Base-by-base conservation (phyloP, 2,888 invertebrate species). In the Ditula angustiorana region DNA sequence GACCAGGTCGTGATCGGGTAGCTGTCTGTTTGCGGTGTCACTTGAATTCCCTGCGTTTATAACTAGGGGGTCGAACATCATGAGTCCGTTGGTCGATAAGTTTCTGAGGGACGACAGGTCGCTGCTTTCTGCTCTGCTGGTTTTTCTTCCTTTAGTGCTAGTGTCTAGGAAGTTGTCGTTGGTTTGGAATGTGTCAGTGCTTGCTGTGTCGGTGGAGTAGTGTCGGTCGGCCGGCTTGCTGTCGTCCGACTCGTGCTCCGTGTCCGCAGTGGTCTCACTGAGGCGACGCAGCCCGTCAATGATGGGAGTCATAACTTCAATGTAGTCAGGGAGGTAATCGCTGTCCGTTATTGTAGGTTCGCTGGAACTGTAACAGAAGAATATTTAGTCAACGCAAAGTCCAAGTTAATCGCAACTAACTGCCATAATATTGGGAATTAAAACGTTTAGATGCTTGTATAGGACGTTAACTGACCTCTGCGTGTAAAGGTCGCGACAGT, bases 401-500 rank as follows among this genome's bases (percentile, higher is more conserved):
- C n/a, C n/a, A n/a, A n/a, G n/a, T n/a, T n/a, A n/a, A n/a, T n/a
- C n/a, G n/a, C n/a, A n/a, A n/a, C n/a, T n/a, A n/a, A n/a, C n/a
- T n/a, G n/a, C n/a, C n/a, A n/a, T n/a, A n/a, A n/a, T n/a, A n/a
- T n/a, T n/a, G n/a, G n/a, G n/a, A n/a, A n/a, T n/a, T n/a, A n/a
- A n/a, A n/a, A n/a, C n/a, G n/a, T n/a, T n/a, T n/a, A n/a, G n/a
- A n/a, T n/a, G n/a, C n/a, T n/a, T n/a, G n/a, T n/a, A n/a, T n/a
- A 33, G n/a, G 33, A 33, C 33, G n/a, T 33, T 4, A 33, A 62
- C 26, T 47, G 69, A 92, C 92, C 89, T 90, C 52, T 82, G 86
- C 1, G 87, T 81, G 67, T 95, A 94, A 21, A 95, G 91, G 65
- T 96, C 95, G 63, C 95, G 94, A 73, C 95, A 95, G 68, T 94